A percentile compares a stretch with the other conserved stretches of the same genome.
These are phyloP conservation scores for Metaphire vulgaris DNA, from an alignment of 1,140 invertebrate genomes.

Conservation along the genomic window DNA sequence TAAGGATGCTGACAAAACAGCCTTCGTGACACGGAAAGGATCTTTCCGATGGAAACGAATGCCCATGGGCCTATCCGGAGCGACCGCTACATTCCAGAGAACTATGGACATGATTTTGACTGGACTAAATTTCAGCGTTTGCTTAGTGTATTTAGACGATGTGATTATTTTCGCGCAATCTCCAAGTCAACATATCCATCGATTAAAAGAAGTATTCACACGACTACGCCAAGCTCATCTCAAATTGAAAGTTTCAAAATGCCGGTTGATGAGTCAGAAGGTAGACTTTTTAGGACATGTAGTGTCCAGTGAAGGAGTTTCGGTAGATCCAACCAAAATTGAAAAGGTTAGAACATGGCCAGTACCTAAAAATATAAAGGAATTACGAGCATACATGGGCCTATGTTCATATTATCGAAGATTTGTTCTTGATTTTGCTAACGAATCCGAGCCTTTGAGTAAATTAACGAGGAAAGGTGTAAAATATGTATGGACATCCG, in stretches of 20 bases:
- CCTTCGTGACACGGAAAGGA: too few relatives aligned
- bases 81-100: constrained; percentile 11
- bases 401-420: constrained; percentile 28
- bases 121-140: neutral
- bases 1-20: neutral
- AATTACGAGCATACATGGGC: constrained; percentile 30
- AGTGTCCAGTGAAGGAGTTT: constrained; percentile 26
- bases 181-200: constrained; percentile 48
- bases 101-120: constrained; percentile 1
- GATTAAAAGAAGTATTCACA: constrained; percentile 43
- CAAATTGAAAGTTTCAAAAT: too few relatives aligned
- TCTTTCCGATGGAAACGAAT: too few relatives aligned
- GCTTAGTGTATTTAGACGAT: constrained; percentile 18
- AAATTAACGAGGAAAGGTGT: constrained; percentile 30
- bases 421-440: constrained; percentile 29
- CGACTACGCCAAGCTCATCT: too few relatives aligned
- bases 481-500: constrained; percentile 34
- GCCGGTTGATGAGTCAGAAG: too few relatives aligned
- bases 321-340: constrained; percentile 19
- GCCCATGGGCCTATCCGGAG: too few relatives aligned
- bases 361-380: constrained; percentile 17
- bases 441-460: constrained; percentile 24
- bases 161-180: constrained; percentile 28
- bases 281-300: constrained; percentile 47
- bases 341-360: constrained; percentile 13